Evolutionary conservation across 2,113 vertebrate species (phyloP).

Genomic region (Aphyosemion australe): DNA sequence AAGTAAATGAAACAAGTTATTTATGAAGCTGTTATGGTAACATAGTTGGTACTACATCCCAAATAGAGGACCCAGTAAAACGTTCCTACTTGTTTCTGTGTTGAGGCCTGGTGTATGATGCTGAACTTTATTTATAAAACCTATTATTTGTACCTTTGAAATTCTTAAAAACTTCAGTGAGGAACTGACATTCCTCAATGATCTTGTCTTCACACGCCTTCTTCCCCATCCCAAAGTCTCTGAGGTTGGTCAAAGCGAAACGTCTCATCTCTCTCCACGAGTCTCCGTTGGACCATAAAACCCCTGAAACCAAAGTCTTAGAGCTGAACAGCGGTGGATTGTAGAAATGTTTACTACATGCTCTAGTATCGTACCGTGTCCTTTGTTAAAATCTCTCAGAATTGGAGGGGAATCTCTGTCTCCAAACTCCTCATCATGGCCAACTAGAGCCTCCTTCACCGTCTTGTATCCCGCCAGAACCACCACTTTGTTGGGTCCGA

Average conservation of each 20-base stretch:
- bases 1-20: too few relatives aligned
- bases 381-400: background rate
- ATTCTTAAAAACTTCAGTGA: constrained; percentile 25
- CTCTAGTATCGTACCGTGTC: constrained; percentile 13
- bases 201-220: constrained; percentile 58
- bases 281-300: constrained; percentile 41
- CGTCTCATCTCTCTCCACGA: constrained; percentile 62
- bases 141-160: constrained; percentile 21
- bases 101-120: too few relatives aligned
- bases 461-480: constrained; percentile 55
- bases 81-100: too few relatives aligned
- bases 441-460: constrained; percentile 53
- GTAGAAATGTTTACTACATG: background rate
- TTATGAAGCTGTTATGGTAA: too few relatives aligned
- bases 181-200: constrained; percentile 32
- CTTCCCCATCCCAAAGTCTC: constrained; percentile 67
- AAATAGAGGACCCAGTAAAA: too few relatives aligned
- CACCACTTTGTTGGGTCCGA: constrained; percentile 55
- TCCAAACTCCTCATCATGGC: constrained; percentile 12
- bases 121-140: background rate
- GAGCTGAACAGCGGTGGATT: too few relatives aligned
- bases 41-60: too few relatives aligned
- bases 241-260: constrained; percentile 52
- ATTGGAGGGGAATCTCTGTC: rapidly evolving
- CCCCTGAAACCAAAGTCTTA: constrained; percentile 16